Percentiles rank a stretch among this genome's conserved stretches.
These are phyloP conservation scores for Periparus ater DNA, from an alignment of 2,797 vertebrate genomes.

Conservation along the genomic window DNA sequence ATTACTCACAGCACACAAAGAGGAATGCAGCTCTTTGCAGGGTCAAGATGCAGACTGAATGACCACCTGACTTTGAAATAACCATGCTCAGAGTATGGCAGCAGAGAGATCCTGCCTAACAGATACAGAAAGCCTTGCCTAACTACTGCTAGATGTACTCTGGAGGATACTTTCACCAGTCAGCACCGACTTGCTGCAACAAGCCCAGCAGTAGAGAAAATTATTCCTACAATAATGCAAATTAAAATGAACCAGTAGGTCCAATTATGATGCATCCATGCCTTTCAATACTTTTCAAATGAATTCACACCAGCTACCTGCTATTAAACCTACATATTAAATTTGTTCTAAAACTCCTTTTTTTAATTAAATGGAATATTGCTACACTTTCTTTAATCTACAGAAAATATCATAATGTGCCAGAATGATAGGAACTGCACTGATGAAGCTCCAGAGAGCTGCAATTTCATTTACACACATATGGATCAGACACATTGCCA, in stretches of 20 bases:
- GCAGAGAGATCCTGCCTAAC: not conserved
- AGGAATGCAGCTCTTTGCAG: not conserved
- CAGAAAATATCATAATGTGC: not conserved
- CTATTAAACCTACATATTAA: not conserved
- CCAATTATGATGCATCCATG: not conserved
- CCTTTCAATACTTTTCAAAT: not conserved
- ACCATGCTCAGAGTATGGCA: not conserved
- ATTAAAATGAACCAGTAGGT: not conserved
- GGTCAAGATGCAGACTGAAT: not conserved
- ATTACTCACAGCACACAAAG: not conserved
- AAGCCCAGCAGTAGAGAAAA: not conserved
- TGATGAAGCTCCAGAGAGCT: not conserved
- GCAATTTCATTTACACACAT: not conserved
- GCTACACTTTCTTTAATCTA: not conserved
- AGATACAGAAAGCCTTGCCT: not conserved
- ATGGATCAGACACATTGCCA: not conserved
- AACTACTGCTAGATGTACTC: not conserved
- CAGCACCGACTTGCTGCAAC: not conserved
- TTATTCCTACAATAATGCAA: not conserved
- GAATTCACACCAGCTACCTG: not conserved
- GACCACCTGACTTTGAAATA: not conserved
- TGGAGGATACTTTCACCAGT: not conserved
- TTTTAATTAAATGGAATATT: not conserved
- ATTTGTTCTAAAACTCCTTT: not conserved
- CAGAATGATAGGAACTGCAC: not conserved